Evolutionary conservation across 1,140 invertebrate genomes (phyloP).

Genomic region (Palaemon carinicauda): DNA sequence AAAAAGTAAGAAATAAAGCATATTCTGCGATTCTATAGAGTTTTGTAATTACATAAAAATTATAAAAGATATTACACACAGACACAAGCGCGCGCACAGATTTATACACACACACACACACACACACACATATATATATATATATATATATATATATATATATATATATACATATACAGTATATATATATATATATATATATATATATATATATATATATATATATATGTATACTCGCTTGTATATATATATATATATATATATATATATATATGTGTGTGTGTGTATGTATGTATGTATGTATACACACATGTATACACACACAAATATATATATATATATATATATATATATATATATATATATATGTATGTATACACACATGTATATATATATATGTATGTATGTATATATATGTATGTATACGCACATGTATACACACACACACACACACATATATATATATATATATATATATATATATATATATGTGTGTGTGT

Average conservation of each 20-base stretch:
- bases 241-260: background rate
- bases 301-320: background rate
- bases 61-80: background rate
- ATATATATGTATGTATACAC: background rate
- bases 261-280: background rate
- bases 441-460: too few relatives aligned
- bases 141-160: background rate
- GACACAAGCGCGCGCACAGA: too few relatives aligned
- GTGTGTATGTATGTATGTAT: background rate
- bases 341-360: background rate
- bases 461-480: too few relatives aligned
- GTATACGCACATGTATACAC: background rate
- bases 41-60: background rate
- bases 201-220: background rate
- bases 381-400: background rate
- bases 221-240: background rate
- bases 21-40: background rate
- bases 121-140: background rate
- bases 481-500: too few relatives aligned
- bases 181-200: conserved; percentile 2
- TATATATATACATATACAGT: background rate
- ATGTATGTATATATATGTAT: background rate
- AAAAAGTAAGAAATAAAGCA: too few relatives aligned
- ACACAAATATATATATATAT: background rate
- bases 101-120: too few relatives aligned